phyloP scores from a whole-genome alignment of 1,140 invertebrate genomes.

The Holcopasites calliopsidis region DNA sequence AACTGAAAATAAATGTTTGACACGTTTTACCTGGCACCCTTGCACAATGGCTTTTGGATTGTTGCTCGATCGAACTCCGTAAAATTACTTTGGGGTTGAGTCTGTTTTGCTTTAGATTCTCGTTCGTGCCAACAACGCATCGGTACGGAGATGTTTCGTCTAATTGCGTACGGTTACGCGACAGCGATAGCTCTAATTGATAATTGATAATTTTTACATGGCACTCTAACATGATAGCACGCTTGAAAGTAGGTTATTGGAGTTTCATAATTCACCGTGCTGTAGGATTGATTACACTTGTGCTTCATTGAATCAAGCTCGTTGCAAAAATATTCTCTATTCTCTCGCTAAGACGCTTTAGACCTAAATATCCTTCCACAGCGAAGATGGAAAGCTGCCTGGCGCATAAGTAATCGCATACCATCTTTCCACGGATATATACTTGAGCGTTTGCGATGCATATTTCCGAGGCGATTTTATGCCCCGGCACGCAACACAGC shows the following conservation, averaged over 20 bases:
- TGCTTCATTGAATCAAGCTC: not conserved
- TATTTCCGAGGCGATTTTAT: conserved; percentile 28
- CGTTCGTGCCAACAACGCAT: not conserved
- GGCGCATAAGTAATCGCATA: not conserved
- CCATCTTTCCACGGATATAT: not conserved
- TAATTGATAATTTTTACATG: conserved; percentile 34
- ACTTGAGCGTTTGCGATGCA: conserved; percentile 34
- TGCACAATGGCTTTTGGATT: conserved; percentile 6
- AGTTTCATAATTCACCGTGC: not conserved
- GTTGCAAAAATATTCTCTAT: too few species aligned
- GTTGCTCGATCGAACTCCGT: conserved; percentile 7
- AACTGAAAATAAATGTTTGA: conserved; percentile 48
- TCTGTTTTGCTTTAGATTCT: not conserved
- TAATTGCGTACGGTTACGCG: not conserved
- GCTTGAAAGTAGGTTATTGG: not conserved
- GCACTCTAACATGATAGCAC: not conserved
- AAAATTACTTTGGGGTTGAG: conserved; percentile 44
- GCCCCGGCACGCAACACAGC: conserved; percentile 6
- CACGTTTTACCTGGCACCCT: conserved; percentile 42
- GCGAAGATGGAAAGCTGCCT: not conserved
- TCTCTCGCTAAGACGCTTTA: not conserved
- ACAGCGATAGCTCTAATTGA: conserved; percentile 1
- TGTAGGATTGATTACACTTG: too few species aligned
- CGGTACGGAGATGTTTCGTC: conserved; percentile 6
- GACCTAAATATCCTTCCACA: not conserved